Evolutionary conservation across 2,888 invertebrate species (phyloP), one percentile per base, ranked within the genome.

Genomic region (Pardosa pseudoannulata): DNA sequence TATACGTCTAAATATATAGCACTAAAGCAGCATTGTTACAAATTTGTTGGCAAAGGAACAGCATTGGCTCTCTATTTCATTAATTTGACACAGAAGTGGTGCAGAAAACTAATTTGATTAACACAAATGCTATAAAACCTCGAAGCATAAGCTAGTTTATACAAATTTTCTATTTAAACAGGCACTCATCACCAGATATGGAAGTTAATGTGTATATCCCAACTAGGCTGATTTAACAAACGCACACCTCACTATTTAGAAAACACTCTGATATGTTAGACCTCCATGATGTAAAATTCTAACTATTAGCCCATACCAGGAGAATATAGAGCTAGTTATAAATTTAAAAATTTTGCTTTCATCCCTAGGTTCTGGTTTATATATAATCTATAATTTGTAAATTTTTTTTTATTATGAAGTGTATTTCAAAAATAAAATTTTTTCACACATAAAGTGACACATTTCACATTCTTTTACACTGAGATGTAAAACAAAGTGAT

Each of bases 111-210:
- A 46, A 46, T 46, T 16, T 46, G 1, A 7, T 2, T 2, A 46
- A 46, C 46, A 46, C 16, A 46, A 46, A 46, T 46, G 9, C 46
- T 46, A 46, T 11, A 46, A 46, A 46, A 46, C 2, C 16, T 16
- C 16, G 2, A 46, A 46, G 46, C 16, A 46, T 46, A 46, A 46
- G 46, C 9, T 16, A 46, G 2, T 46, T 7, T 46, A 16, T 46
- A 46, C 46, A 46, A 46, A 46, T 46, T 46, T 16, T 16, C 46
- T 46, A 16, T 13, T 16, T 46, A 16, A 46, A 46, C 29, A 71
- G 71, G 71, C 71, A 71, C 71, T 71, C 71, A 16, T n/a, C 32
- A 39, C 46, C 28, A 46, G 71, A 70, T 70, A 70, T 70, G 70
- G 36, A 70, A 70, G 36, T 36, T 5, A n/a, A 7, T 36, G 6